Conservation (phyloP, 2,888 invertebrate genomes). For the Helicoverpa assulta region DNA sequence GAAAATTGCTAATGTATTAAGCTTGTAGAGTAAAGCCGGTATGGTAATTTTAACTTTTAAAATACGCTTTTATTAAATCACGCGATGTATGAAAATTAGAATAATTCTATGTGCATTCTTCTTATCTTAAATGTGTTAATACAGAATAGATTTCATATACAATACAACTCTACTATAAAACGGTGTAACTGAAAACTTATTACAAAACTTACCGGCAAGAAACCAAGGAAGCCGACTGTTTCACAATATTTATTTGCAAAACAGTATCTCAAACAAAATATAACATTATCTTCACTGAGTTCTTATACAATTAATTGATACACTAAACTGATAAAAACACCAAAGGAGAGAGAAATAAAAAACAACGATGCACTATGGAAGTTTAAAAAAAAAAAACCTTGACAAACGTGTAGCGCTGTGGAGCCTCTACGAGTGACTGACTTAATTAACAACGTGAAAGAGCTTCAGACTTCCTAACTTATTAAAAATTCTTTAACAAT, state of each 20-base stretch:
- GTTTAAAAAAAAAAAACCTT: slow-evolving; percentile 15
- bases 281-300: slow-evolving; percentile 31
- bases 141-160: background rate
- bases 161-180: background rate
- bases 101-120: background rate
- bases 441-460: slow-evolving; percentile 36
- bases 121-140: background rate
- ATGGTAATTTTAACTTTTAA: no score
- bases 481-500: slow-evolving; percentile 22
- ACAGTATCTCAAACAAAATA: background rate
- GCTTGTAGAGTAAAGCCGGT: background rate
- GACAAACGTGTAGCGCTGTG: slow-evolving; percentile 47
- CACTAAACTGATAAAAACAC: slow-evolving; percentile 36
- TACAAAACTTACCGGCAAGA: slow-evolving; percentile 45
- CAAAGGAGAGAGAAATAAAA: slow-evolving; percentile 13
- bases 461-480: slow-evolving; percentile 10
- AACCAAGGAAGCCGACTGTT: slow-evolving; percentile 21
- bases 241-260: slow-evolving; percentile 35
- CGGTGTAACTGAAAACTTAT: slow-evolving; percentile 11
- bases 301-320: slow-evolving; percentile 5
- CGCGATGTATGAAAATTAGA: background rate
- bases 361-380: slow-evolving; percentile 18
- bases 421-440: slow-evolving; percentile 58
- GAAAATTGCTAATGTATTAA: background rate
- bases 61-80: background rate